Evolutionary conservation across 2,888 invertebrate genomes (phyloP), one percentile per base, ranked within the genome.

Genomic region (Priapulus caudatus): DNA sequence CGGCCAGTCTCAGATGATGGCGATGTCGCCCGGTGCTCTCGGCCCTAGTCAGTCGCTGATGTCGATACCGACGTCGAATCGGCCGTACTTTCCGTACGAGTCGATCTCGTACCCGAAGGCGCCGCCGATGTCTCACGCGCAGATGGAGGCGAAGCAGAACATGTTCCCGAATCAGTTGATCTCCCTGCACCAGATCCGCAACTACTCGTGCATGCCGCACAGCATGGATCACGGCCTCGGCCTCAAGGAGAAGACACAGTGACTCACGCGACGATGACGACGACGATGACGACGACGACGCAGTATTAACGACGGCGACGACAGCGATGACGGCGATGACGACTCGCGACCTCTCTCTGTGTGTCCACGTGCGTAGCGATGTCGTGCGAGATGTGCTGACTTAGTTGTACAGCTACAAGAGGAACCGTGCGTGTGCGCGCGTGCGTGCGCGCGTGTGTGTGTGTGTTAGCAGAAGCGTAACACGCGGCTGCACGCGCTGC

Each of bases 151-250:
- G 55, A 69, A 68, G 54, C 59, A 64, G 44, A 77, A 76, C 67
- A 75, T 78, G 48, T 90, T 91, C 73, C 90, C 90, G 55, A 90
- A 90, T 72, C 90, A 91, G 73, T 77, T 91, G 74, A 91, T 91
- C 73, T 89, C 91, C 62, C 78, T 93, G 61, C 92, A 93, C 74
- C 92, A 93, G 76, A 93, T 93, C 67, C 81, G 92, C 72, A 92
- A 92, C 74, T 93, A 91, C 74, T 88, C 89, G 58, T 89, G 89
- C 70, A 90, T 90, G 69, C 90, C 90, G 56, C 82, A 85, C 59
- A 51, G 48, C 46, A 78, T 80, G 53, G 81, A 81, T 63, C 81
- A 81, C 71, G 75, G 81, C 62, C 74, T 81, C 58, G 66, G 66
- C 52, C 63, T 67, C 56, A 68, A 69, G 57, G 68, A 69, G 58